Percentiles rank a stretch among this genome's conserved stretches.
These are phyloP conservation scores for Neuroterus valhalla DNA, from an alignment of 1,140 invertebrate genomes.

Conservation along the genomic window DNA sequence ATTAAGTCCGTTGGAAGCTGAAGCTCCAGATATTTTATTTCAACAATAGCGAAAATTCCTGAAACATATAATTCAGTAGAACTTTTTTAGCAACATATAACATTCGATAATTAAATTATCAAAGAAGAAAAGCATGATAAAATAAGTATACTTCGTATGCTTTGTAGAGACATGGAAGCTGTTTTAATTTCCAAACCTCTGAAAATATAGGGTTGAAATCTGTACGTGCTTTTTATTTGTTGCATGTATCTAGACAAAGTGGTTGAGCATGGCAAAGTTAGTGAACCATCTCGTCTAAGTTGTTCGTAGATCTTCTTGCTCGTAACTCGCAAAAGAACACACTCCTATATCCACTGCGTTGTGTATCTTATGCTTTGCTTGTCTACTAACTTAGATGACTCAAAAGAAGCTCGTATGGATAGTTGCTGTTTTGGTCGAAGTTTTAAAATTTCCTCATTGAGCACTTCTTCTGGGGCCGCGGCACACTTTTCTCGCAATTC, in stretches of 20 bases:
- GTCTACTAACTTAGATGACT: not conserved
- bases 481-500: too few relatives aligned
- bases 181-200: slow-evolving; percentile 28
- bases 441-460: not conserved
- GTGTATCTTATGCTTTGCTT: not conserved
- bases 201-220: slow-evolving; percentile 35
- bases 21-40: slow-evolving; percentile 9
- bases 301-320: too few relatives aligned
- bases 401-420: not conserved
- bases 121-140: too few relatives aligned
- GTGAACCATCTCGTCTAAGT: slow-evolving; percentile 23
- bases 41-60: not conserved
- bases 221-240: slow-evolving; percentile 31
- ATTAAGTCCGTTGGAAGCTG: not conserved
- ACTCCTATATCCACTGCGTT: not conserved
- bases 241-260: slow-evolving; percentile 39
- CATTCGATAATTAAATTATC: too few relatives aligned
- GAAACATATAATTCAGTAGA: not conserved
- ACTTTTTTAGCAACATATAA: not conserved
- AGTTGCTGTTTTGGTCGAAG: not conserved
- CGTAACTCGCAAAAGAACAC: not conserved
- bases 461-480: not conserved
- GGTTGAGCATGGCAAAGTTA: slow-evolving; percentile 29
- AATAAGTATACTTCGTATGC: slow-evolving; percentile 30
- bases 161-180: slow-evolving; percentile 15